A percentile compares a stretch with the other conserved stretches of the same genome.
Evolutionary conservation across 2,113 vertebrate species (phyloP).

Genomic region (Platysternon megacephalum): DNA sequence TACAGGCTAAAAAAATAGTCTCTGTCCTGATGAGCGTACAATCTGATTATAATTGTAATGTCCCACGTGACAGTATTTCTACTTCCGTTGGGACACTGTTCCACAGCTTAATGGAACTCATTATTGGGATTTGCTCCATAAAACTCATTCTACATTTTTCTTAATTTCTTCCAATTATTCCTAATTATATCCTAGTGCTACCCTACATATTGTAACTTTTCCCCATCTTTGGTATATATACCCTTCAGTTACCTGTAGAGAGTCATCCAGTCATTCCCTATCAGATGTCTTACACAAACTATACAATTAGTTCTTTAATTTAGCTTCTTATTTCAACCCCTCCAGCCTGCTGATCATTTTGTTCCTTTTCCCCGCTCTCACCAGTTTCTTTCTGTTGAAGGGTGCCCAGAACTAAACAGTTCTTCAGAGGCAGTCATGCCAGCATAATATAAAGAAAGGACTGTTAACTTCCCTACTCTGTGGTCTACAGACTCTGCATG

Average conservation of each 20-base stretch:
- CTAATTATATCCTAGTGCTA: neutral
- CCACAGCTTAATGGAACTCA: too few relatives aligned
- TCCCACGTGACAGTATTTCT: neutral
- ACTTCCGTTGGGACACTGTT: too few relatives aligned
- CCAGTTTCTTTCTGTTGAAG: neutral
- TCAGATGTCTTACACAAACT: neutral
- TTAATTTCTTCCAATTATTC: neutral
- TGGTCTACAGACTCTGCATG: neutral
- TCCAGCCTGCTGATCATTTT: neutral
- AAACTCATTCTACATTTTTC: neutral
- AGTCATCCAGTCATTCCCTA: neutral
- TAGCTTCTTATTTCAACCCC: neutral
- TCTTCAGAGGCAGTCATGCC: neutral
- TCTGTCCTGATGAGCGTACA: neutral
- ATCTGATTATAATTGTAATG: neutral
- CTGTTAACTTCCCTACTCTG: neutral
- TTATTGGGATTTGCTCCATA: neutral
- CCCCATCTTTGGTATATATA: neutral
- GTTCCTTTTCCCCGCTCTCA: neutral
- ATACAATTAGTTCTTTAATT: neutral
- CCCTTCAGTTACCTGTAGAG: neutral
- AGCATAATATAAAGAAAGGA: neutral
- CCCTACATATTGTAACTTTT: neutral
- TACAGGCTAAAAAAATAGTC: neutral
- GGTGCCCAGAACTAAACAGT: neutral